These are phyloP conservation scores for Coregonus suidteri DNA, from an alignment of 2,797 vertebrate species.

Conservation along the genomic window DNA sequence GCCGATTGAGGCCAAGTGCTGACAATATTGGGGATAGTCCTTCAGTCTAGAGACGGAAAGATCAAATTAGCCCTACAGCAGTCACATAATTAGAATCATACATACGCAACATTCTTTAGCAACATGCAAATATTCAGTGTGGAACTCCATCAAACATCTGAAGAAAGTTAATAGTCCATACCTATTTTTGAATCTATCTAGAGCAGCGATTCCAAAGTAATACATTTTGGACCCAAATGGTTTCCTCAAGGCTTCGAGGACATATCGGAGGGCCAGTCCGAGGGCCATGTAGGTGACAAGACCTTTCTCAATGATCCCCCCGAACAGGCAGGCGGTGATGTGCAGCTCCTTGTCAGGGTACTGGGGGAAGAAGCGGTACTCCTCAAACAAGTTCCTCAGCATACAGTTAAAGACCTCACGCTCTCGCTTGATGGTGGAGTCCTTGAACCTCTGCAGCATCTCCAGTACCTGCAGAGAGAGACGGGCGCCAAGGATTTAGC, in stretches of 20 bases:
- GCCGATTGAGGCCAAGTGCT: constrained; percentile 97
- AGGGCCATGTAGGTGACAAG: constrained; percentile 99
- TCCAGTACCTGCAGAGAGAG: constrained; percentile 86
- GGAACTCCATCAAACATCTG: neutral
- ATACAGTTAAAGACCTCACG: constrained; percentile 99
- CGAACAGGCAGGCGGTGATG: constrained; percentile 98
- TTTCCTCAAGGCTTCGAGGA: constrained; percentile 98
- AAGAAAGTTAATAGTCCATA: constrained; percentile 56
- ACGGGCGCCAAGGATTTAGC: neutral
- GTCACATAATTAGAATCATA: neutral
- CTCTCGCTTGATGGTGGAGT: constrained; percentile 96
- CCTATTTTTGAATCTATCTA: constrained; percentile 99
- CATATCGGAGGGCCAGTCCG: constrained; percentile 94
- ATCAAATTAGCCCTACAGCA: neutral
- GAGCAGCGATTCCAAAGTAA: constrained; percentile 98
- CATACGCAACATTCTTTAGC: neutral
- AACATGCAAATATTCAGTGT: neutral
- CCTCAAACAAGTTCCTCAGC: constrained; percentile 98
- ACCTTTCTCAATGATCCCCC: constrained; percentile 98
- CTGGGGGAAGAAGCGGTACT: constrained; percentile 98
- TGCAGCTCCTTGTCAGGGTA: constrained; percentile 99
- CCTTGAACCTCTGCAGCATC: constrained; percentile 99
- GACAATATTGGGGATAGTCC: constrained; percentile 99
- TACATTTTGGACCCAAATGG: constrained; percentile 99
- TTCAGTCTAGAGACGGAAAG: constrained; percentile 82